phyloP scores from a whole-genome alignment of 2,888 invertebrate species.

The Macrophya alboannulata region DNA sequence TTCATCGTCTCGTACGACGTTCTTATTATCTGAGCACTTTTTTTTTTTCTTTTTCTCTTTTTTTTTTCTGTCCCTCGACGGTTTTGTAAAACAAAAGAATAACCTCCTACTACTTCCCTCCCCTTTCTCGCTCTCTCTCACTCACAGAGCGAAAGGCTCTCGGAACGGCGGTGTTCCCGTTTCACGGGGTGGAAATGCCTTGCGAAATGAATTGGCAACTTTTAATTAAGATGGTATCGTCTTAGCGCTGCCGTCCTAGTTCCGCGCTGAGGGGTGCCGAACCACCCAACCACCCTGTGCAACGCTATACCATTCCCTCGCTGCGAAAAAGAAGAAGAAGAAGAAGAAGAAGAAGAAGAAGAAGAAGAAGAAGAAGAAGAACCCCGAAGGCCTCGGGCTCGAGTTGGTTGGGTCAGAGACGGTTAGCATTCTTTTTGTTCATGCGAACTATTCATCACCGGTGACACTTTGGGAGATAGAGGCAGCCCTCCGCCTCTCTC shows the following conservation, averaged over 20 bases:
- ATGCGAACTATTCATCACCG: conserved; percentile 80
- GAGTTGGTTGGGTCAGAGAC: conserved; percentile 65
- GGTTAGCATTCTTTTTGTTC: conserved; percentile 80
- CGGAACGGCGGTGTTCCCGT: conserved; percentile 54
- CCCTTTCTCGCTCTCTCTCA: background rate
- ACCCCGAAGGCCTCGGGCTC: conserved; percentile 57
- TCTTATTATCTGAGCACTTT: conserved; percentile 73
- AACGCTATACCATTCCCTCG: conserved; percentile 1
- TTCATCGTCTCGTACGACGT: conserved; percentile 72
- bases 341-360: conserved; percentile 11
- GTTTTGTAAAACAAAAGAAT: conserved; percentile 73
- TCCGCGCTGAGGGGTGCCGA: conserved; percentile 36
- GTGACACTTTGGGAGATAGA: conserved; percentile 80
- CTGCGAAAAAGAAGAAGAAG: background rate
- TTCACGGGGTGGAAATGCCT: conserved; percentile 71
- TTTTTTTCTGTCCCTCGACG: conserved; percentile 66
- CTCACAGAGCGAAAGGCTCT: background rate
- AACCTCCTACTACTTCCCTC: conserved; percentile 61
- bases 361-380: conserved; percentile 28
- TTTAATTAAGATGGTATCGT: conserved; percentile 80
- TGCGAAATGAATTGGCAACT: conserved; percentile 79
- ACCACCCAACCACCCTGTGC: background rate
- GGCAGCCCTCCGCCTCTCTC: conserved; percentile 67
- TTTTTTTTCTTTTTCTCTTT: conserved; percentile 64
- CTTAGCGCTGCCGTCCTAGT: conserved; percentile 63